Evolutionary conservation across 2,113 vertebrate species (phyloP), one percentile per base, ranked within the genome.

Genomic region (Scopus umbretta): DNA sequence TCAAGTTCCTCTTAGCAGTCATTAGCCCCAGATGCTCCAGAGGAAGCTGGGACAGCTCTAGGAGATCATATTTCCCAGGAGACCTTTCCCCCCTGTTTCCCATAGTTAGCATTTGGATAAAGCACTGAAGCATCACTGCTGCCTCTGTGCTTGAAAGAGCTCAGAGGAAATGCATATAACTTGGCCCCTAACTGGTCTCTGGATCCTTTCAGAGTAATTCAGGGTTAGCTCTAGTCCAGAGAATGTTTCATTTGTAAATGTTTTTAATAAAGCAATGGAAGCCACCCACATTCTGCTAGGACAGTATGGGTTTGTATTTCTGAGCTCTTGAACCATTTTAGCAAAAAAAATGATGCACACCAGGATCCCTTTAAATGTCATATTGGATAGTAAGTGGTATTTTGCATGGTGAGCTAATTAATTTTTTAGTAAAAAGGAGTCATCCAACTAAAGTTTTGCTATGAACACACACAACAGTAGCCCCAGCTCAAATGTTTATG

Each of bases 21-120:
- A 93, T 90, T 81, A 96, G 85, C 81, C 88, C 85, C 93, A 95
- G 92, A 93, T 92, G 81, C 70, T 88, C 68, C 84, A 76, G 84
- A 68, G 73, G 80, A 84, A 55, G 55, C 87, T 7, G 43, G 82
- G 70, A 66, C 66, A 88, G 71, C 62, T 63, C 73, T 47, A 78
- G 40, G 49, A 20, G 32, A 95, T 82, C 53, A 21, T n/a, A 88
- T 80, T 40, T 11, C 93, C 27, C 78, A 26, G 62, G 91, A 94
- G 88, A 72, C 8, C 11, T 55, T 26, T 22, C 68, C 49, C 38
- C 29, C 8, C 53, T 13, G 10, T 29, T 79, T 88, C 47, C 73
- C 34, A 23, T 4, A 73, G 75, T 34, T 63, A 95, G 76, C 50
- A n/a, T 27, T 63, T 76, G 84, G 70, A 50, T n/a, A 43, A 59